Conservation (phyloP, 2,113 vertebrate species). For the Microtus ochrogaster region DNA sequence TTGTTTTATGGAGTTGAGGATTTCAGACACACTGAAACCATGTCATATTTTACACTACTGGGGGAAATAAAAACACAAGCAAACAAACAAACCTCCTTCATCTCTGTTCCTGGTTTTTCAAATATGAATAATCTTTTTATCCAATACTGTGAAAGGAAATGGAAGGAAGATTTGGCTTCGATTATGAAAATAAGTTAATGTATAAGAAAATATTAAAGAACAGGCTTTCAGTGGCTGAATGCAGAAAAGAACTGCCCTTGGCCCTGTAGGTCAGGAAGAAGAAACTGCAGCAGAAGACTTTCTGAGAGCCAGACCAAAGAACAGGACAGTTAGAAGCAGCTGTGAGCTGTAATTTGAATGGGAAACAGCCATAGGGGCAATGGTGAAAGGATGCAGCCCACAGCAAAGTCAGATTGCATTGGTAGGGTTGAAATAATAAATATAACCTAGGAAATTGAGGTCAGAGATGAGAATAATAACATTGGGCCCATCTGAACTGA, state of each 20-base stretch:
- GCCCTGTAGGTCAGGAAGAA: background rate
- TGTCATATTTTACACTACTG: slow-evolving; percentile 1
- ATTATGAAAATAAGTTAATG: background rate
- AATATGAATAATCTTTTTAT: background rate
- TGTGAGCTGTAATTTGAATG: background rate
- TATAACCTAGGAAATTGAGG: fast-evolving
- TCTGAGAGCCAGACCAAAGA: background rate
- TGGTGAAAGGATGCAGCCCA: background rate
- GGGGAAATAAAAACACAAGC: background rate
- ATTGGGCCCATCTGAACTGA: background rate
- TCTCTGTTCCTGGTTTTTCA: background rate
- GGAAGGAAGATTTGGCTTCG: background rate
- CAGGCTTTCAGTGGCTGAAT: background rate
- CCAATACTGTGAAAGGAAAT: background rate
- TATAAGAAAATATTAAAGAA: background rate
- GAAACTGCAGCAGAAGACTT: background rate
- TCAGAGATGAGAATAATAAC: background rate
- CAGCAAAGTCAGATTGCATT: background rate
- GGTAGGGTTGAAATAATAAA: fast-evolving
- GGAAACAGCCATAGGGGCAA: too few relatives aligned
- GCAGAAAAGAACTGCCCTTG: fast-evolving
- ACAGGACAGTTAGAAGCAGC: fast-evolving
- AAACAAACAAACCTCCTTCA: background rate
- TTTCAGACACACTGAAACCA: background rate
- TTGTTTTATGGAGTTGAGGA: background rate